Percentiles rank a stretch among this genome's conserved stretches.
Evolutionary conservation across 1,140 invertebrate genomes (phyloP).

Genomic region (Pomacea maculata): DNA sequence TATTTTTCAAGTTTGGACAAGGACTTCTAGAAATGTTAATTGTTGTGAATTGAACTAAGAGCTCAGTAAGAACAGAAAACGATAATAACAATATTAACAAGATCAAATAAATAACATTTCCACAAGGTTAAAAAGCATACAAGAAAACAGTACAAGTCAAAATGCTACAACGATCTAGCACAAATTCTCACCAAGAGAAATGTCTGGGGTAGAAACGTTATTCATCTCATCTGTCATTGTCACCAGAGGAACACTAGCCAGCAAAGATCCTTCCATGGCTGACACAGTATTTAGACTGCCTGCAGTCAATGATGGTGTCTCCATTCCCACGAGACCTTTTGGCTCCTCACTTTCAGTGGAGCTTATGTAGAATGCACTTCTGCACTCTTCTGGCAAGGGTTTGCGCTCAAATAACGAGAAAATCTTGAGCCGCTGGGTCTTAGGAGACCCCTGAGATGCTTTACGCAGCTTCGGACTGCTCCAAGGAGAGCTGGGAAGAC

Average conservation of each 20-base stretch:
- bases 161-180: background rate
- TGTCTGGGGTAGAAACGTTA: conserved; percentile 11
- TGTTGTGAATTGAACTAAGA: background rate
- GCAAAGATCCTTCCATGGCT: conserved; percentile 7
- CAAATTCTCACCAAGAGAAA: conserved; percentile 10
- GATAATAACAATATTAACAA: background rate
- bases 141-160: background rate
- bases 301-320: background rate
- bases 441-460: conserved; percentile 29
- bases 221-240: conserved; percentile 20
- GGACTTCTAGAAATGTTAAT: too few relatives aligned
- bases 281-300: conserved; percentile 15
- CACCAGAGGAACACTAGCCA: conserved; percentile 38
- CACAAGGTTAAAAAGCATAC: background rate
- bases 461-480: conserved; percentile 40
- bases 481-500: conserved; percentile 31
- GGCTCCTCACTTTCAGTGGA: background rate
- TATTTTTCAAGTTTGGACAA: too few relatives aligned
- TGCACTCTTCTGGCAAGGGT: conserved; percentile 44
- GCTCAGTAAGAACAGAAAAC: background rate
- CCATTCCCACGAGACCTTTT: background rate
- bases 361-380: conserved; percentile 51
- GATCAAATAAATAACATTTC: background rate
- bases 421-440: conserved; percentile 35
- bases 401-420: conserved; percentile 56